phyloP scores from a whole-genome alignment of 2,888 invertebrate genomes.

The Agapetus fuscipes region DNA sequence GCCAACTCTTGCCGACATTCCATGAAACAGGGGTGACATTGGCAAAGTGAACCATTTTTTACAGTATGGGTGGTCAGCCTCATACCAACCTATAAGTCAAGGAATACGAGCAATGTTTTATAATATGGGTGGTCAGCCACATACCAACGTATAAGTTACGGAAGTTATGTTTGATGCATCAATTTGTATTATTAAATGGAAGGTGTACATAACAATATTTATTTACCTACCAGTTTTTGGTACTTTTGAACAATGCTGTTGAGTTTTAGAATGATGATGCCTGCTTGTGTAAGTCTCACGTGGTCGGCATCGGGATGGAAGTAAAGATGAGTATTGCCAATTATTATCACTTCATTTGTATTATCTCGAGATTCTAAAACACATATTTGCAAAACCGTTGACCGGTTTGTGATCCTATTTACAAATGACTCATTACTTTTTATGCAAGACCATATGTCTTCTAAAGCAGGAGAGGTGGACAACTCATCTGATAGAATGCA shows the following conservation, averaged over 20 bases:
- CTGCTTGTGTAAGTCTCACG: constrained; percentile 77
- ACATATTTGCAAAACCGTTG: constrained; percentile 57
- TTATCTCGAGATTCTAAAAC: constrained; percentile 49
- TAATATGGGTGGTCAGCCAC: too few relatives aligned
- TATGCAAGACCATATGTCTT: constrained; percentile 51
- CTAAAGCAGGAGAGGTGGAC: constrained; percentile 40
- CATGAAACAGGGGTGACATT: too few relatives aligned
- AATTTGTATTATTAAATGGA: too few relatives aligned
- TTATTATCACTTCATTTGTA: constrained; percentile 48
- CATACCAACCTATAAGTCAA: too few relatives aligned
- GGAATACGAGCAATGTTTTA: too few relatives aligned
- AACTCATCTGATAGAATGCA: constrained; percentile 52
- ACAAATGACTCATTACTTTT: constrained; percentile 46
- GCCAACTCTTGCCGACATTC: too few relatives aligned
- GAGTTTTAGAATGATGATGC: constrained; percentile 61
- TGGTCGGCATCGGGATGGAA: constrained; percentile 89
- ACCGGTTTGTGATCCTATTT: constrained; percentile 50
- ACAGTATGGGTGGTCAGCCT: too few relatives aligned
- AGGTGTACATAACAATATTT: too few relatives aligned
- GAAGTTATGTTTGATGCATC: too few relatives aligned
- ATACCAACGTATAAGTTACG: too few relatives aligned
- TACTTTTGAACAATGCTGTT: constrained; percentile 48
- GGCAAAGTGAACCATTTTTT: too few relatives aligned
- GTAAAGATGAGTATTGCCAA: constrained; percentile 88
- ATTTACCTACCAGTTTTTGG: too few relatives aligned